These are phyloP conservation scores for Eupithecia subumbrata DNA, from an alignment of 2,888 invertebrate genomes.

Conservation along the genomic window DNA sequence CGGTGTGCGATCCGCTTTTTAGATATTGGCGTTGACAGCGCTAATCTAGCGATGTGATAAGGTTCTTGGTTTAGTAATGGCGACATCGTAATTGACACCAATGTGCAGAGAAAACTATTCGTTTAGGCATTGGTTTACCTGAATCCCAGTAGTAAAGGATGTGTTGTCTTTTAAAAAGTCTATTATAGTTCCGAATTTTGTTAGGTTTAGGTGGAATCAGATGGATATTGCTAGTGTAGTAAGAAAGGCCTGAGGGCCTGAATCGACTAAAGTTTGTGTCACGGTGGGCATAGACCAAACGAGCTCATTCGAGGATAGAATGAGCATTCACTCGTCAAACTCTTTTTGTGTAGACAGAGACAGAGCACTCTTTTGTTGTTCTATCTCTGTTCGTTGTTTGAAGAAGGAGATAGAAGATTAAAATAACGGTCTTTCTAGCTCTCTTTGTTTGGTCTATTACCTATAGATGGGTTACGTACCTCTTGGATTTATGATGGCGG, in stretches of 20 bases:
- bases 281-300: neutral
- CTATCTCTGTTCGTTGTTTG: neutral
- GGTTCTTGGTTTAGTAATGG: no score
- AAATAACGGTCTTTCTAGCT: neutral
- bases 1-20: no score
- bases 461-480: neutral
- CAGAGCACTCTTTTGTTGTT: neutral
- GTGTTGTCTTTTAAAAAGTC: slow-evolving; percentile 38
- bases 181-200: slow-evolving; percentile 41
- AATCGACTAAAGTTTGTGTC: neutral
- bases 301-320: neutral
- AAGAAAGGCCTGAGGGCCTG: neutral
- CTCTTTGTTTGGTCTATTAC: neutral
- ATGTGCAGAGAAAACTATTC: neutral
- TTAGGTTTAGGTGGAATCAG: slow-evolving; percentile 26
- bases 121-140: neutral
- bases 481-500: neutral
- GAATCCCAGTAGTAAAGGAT: slow-evolving; percentile 11
- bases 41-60: no score
- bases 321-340: no score
- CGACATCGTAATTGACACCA: neutral
- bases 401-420: neutral
- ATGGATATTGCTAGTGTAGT: neutral
- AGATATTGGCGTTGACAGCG: no score
- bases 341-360: neutral